Conservation (phyloP, 1,140 invertebrate genomes). For the Drosophila ambigua region DNA sequence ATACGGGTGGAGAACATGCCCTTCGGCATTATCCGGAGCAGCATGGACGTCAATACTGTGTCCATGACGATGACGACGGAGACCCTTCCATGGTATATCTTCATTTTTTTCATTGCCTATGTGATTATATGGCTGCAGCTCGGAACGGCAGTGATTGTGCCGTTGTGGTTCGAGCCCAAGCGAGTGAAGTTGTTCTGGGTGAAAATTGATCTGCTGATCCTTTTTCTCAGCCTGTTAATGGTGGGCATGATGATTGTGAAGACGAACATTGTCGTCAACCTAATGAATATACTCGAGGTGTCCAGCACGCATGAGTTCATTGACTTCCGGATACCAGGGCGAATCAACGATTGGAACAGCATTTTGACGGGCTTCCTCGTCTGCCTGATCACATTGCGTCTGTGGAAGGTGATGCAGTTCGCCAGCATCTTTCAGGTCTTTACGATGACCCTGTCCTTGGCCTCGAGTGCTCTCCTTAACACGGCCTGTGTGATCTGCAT, state of each 20-base stretch:
- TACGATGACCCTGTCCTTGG: constrained; percentile 44
- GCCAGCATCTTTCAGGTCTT: constrained; percentile 61
- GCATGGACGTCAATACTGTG: constrained; percentile 32
- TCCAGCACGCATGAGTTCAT: constrained; percentile 60
- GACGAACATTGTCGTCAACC: constrained; percentile 2
- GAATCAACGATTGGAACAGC: constrained; percentile 13
- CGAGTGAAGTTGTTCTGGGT: constrained; percentile 43
- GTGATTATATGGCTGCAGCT: constrained; percentile 42
- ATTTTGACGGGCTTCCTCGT: constrained; percentile 47
- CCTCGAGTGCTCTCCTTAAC: constrained; percentile 32
- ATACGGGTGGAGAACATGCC: constrained; percentile 59
- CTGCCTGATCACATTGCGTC: constrained; percentile 52
- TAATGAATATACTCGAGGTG: constrained; percentile 49
- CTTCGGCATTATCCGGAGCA: constrained; percentile 37
- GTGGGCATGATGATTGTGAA: constrained; percentile 3
- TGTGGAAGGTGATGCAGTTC: constrained; percentile 74
- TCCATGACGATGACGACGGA: constrained; percentile 32
- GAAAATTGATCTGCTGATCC: constrained; percentile 53
- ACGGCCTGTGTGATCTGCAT: constrained; percentile 39
- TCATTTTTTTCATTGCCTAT: constrained; percentile 36
- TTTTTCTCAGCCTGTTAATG: constrained; percentile 26
- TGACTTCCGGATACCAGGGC: constrained; percentile 50
- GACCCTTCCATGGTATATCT: accelerated
- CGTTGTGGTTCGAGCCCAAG: constrained; percentile 40
- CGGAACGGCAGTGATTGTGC: constrained; percentile 29